Evolutionary conservation across 1,140 invertebrate genomes (phyloP).

Genomic region (Oreohelix idahoensis): DNA sequence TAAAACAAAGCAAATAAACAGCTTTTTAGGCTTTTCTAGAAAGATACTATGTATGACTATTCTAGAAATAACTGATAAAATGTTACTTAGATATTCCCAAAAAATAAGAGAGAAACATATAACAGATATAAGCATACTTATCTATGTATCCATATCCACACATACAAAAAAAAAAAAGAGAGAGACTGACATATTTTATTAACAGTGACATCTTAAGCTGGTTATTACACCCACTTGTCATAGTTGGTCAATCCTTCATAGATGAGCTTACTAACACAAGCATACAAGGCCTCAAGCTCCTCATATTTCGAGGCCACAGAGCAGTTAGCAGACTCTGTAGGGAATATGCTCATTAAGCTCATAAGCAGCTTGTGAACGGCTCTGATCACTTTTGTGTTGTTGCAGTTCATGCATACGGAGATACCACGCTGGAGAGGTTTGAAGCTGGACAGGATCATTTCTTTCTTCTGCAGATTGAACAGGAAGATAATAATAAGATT

Average conservation of each 20-base stretch:
- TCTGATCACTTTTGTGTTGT: slow-evolving; percentile 91
- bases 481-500: too few relatives aligned
- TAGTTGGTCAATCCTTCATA: slow-evolving; percentile 89
- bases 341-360: slow-evolving; percentile 91
- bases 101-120: too few relatives aligned
- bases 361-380: slow-evolving; percentile 89
- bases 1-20: too few relatives aligned
- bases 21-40: too few relatives aligned
- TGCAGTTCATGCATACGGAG: slow-evolving; percentile 86
- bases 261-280: slow-evolving; percentile 90
- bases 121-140: too few relatives aligned
- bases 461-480: slow-evolving; percentile 77
- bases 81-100: too few relatives aligned
- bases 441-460: slow-evolving; percentile 87
- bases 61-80: too few relatives aligned
- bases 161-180: too few relatives aligned
- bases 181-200: too few relatives aligned
- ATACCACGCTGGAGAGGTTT: slow-evolving; percentile 88
- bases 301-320: slow-evolving; percentile 88
- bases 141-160: too few relatives aligned
- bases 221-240: slow-evolving; percentile 79
- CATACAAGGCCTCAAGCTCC: slow-evolving; percentile 91
- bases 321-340: slow-evolving; percentile 85
- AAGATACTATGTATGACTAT: too few relatives aligned
- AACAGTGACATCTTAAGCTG: too few relatives aligned